Conservation (phyloP, 2,888 invertebrate genomes). For the Thalpophila matura region DNA sequence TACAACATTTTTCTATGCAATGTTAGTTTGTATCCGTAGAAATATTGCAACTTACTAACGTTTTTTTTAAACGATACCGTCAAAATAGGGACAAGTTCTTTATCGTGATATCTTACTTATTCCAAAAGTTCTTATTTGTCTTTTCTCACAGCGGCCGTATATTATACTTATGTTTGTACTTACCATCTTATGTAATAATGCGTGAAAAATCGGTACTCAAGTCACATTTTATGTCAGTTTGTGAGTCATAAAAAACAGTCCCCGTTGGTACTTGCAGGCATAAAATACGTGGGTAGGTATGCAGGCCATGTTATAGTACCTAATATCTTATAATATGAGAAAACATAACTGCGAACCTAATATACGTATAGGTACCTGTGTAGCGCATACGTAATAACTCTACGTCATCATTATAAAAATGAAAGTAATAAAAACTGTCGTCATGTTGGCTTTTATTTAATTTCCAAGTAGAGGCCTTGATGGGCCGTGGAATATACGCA, state of each 20-base stretch:
- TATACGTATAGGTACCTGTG: conserved; percentile 20
- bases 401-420: conserved; percentile 48
- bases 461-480: conserved; percentile 32
- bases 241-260: conserved; percentile 59
- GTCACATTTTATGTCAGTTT: conserved; percentile 62
- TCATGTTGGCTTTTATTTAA: conserved; percentile 40
- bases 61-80: too few species aligned
- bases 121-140: conserved; percentile 26
- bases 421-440: conserved; percentile 36
- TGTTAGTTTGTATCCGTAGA: too few species aligned
- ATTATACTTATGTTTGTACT: conserved; percentile 55
- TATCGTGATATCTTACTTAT: conserved; percentile 1
- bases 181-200: conserved; percentile 61
- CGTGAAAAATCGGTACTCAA: conserved; percentile 64
- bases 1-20: too few species aligned
- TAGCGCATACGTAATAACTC: conserved; percentile 30
- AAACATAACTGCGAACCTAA: conserved; percentile 32
- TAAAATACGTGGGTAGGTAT: conserved; percentile 53
- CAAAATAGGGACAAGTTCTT: background rate
- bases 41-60: too few species aligned
- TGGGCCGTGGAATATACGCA: conserved; percentile 30
- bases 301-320: conserved; percentile 47
- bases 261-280: conserved; percentile 40
- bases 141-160: conserved; percentile 23
- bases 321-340: conserved; percentile 49